Evolutionary conservation across 2,113 vertebrate genomes (phyloP), one percentile per base, ranked within the genome.

Genomic region (Spheniscus mendiculus): DNA sequence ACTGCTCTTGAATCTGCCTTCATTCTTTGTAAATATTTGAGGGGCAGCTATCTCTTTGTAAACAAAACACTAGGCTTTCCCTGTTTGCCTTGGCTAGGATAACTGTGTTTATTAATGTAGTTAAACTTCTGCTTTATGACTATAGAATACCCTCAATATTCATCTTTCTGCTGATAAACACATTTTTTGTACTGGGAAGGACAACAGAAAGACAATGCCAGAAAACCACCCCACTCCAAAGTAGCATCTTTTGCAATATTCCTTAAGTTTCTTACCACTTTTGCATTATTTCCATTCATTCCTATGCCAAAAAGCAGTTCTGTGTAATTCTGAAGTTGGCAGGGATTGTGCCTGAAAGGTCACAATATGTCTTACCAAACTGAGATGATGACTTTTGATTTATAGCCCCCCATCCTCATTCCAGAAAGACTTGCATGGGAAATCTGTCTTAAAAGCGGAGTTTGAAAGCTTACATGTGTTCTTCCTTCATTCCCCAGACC

Each of bases 11-110:
- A 90, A 83, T 90, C 83, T 88, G 62, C 62, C 96, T 91, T 93
- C 79, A 38, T 88, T 93, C 78, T 90, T 73, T 58, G 44, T 77
- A 97, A 97, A 92, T 88, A 95, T 94, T 94, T 95, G 95, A 85
- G 94, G 87, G 96, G 78, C 87, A 96, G 40, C 40, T 79, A 88
- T 79, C 56, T 84, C 72, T 83, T 78, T 80, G 78, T 94, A 90
- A 97, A 93, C 61, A 94, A 85, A 94, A 53, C 70, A 83, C 40
- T n/a, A 93, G 84, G 67, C 53, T 95, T 92, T 86, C 92, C 90
- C 87, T 88, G 20, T 92, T 93, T 96, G 82, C 38, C 76, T 94
- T 94, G 90, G 88, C 92, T 79, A 50, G 36, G 58, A 66, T 83
- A 55, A 65, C 47, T 77, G 25, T 85, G 71, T 92, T 97, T 81